Base-by-base conservation (phyloP, 1,140 invertebrate genomes). In the Elymnias hypermnestra region DNA sequence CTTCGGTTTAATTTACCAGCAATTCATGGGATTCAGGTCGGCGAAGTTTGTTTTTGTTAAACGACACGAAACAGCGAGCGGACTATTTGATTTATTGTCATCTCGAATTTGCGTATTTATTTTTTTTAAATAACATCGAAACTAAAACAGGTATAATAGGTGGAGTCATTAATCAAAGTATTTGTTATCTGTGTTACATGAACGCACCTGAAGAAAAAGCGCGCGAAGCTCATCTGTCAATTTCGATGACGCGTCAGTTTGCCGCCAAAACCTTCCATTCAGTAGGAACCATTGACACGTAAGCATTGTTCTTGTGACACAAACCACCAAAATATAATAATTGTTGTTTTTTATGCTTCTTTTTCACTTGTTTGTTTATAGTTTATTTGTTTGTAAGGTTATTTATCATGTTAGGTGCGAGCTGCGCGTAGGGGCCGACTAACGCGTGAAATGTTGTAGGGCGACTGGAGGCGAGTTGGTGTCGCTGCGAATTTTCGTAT, bases 171-270 rank as follows among this genome's bases (percentile, higher is more conserved):
- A 63, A 79, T 79, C 59, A 65, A 31, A 29, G 26, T 35, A 43
- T 51, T 41, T 60, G 47, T 61, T 72, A 67, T 65, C 61, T 62
- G 46, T 62, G 62, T 62, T 65, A 74, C 61, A 64, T 72, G 68
- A 78, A 79, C 78, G 73, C 78, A 83, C 78, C 78, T 83, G 75
- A 71, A 73, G 50, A 59, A 54, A 72, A 76, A 76, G 62, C 64
- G 78, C 70, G 73, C 69, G 73, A 78, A 70, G 57, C 56, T 78
- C 78, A 83, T 78, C 69, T 68, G 75, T 83, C 75, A 78, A 70
- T 57, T 55, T 57, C 63, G 66, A 56, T 65, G 64, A 60, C 61
- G 59, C 63, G 53, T 39, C 46, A 50, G 59, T 74, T 76, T 77
- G 58, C 57, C 78, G 78, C 70, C 70, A 68, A 76, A 79, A 71